Percentiles rank a stretch among this genome's conserved stretches.
phyloP scores from a whole-genome alignment of 2,797 vertebrate species.

The Amazona ochrocephala region DNA sequence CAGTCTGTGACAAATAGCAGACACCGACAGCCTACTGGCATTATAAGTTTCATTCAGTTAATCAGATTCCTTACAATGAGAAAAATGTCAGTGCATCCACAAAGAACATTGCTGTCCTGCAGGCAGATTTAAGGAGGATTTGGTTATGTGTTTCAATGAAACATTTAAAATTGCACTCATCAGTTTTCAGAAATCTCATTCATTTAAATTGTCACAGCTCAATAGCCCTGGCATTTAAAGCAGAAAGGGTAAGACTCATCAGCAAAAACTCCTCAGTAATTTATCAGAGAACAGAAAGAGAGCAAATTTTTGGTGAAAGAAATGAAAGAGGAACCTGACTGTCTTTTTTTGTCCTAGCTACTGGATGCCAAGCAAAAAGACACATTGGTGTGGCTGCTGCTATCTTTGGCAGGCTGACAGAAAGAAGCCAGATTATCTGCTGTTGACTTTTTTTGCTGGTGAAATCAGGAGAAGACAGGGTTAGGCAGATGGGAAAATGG shows the following conservation, averaged over 20 bases:
- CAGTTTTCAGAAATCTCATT: conserved; percentile 69
- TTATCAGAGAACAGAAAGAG: conserved; percentile 47
- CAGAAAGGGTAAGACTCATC: conserved; percentile 50
- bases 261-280: conserved; percentile 65
- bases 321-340: neutral
- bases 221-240: conserved; percentile 64
- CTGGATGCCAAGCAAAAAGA: neutral
- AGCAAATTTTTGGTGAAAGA: neutral
- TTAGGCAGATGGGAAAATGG: neutral
- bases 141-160: conserved; percentile 51
- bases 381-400: neutral
- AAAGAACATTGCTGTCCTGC: conserved; percentile 36
- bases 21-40: neutral
- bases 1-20: neutral
- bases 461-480: neutral
- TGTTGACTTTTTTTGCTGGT: neutral
- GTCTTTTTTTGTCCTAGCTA: neutral
- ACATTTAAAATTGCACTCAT: conserved; percentile 73
- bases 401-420: neutral
- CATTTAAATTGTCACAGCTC: conserved; percentile 75
- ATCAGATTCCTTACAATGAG: conserved; percentile 21
- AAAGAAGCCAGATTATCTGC: neutral
- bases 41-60: neutral
- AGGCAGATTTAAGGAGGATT: conserved; percentile 64
- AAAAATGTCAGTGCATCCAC: neutral